Evolutionary conservation across 1,140 invertebrate species (phyloP).

Genomic region (Pseudomyrmex flavicornis): DNA sequence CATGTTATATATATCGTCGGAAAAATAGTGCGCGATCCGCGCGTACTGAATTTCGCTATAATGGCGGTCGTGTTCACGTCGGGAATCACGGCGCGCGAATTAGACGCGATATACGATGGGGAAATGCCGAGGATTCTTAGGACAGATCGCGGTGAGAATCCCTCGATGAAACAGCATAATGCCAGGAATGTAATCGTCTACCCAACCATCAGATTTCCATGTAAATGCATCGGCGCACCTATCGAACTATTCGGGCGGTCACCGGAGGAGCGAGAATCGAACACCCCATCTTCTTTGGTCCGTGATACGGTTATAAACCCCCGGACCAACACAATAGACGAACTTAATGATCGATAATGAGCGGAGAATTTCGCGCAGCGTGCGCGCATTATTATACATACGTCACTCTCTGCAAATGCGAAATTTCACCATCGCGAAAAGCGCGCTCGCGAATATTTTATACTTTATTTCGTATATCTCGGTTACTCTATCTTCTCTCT

Average conservation of each 20-base stretch:
- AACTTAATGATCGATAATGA: conserved; percentile 49
- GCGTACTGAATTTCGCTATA: neutral
- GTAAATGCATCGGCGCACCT: conserved; percentile 64
- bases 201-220: conserved; percentile 64
- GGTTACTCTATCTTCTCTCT: too few relatives aligned
- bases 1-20: too few relatives aligned
- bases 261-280: conserved; percentile 44
- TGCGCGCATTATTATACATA: neutral
- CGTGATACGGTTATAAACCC: conserved; percentile 52
- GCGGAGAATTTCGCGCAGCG: conserved; percentile 55
- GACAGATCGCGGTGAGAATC: conserved; percentile 26
- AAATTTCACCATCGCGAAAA: too few relatives aligned
- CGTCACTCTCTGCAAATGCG: neutral
- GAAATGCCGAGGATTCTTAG: conserved; percentile 58
- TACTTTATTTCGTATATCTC: too few relatives aligned
- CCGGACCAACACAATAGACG: conserved; percentile 56
- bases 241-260: conserved; percentile 64
- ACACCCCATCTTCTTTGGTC: conserved; percentile 53
- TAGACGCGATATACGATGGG: neutral
- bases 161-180: conserved; percentile 55
- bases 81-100: conserved; percentile 1
- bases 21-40: neutral
- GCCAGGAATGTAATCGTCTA: conserved; percentile 62
- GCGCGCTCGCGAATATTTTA: too few relatives aligned
- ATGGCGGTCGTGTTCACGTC: neutral